These are phyloP conservation scores for Artemisiospiza belli DNA, from an alignment of 2,113 vertebrate species.

Conservation along the genomic window DNA sequence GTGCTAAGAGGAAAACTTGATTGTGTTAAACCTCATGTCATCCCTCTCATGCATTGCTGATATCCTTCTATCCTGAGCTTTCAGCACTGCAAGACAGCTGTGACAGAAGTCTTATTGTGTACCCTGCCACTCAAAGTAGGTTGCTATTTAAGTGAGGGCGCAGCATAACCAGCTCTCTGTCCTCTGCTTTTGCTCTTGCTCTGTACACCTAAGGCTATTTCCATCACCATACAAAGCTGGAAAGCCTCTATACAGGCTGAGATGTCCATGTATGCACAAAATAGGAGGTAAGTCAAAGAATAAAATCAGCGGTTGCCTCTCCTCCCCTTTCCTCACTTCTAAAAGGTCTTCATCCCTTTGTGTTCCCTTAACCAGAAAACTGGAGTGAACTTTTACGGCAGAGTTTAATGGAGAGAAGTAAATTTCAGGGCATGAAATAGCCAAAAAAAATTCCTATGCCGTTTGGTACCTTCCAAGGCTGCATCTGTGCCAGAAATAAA, in stretches of 20 bases:
- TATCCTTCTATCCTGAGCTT: background rate
- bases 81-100: background rate
- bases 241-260: background rate
- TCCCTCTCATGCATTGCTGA: background rate
- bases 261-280: background rate
- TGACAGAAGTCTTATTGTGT: background rate
- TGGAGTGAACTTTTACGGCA: background rate
- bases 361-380: background rate
- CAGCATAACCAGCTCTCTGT: background rate
- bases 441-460: accelerated
- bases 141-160: background rate
- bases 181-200: background rate
- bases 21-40: background rate
- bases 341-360: background rate
- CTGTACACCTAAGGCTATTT: background rate
- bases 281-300: background rate
- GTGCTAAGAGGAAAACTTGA: background rate
- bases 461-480: background rate
- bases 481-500: background rate
- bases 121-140: background rate
- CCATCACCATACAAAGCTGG: background rate
- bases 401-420: background rate
- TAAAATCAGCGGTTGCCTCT: background rate
- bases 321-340: background rate
- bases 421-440: background rate